phyloP scores from a whole-genome alignment of 2,888 invertebrate genomes.

The Orchestes rusci region DNA sequence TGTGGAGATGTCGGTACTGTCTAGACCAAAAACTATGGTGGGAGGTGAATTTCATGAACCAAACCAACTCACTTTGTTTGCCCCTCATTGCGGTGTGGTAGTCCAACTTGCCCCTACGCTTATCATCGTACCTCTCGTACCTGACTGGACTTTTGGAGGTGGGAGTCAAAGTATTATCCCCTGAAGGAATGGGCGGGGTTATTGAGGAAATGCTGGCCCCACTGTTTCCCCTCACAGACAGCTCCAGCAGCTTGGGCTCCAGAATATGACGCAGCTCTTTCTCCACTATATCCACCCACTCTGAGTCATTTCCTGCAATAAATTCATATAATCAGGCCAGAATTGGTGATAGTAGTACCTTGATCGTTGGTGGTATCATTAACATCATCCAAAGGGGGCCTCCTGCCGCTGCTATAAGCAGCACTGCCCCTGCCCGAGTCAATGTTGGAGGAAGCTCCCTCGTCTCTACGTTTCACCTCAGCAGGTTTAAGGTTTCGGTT shows the following conservation, averaged over 20 bases:
- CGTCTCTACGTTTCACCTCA: too few relatives aligned
- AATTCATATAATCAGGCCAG: too few relatives aligned
- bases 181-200: conserved; percentile 72
- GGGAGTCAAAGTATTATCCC: conserved; percentile 50
- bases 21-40: conserved; percentile 59
- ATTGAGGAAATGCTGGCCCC: conserved; percentile 64
- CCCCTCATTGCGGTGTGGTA: conserved; percentile 48
- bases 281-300: conserved; percentile 78
- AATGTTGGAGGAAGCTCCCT: conserved; percentile 53
- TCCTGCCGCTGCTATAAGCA: conserved; percentile 67
- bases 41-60: too few relatives aligned
- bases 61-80: conserved; percentile 55
- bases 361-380: conserved; percentile 12
- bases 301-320: conserved; percentile 55
- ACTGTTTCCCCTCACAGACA: conserved; percentile 51
- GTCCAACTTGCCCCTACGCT: conserved; percentile 48
- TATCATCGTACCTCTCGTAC: conserved; percentile 25
- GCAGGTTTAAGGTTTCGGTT: too few relatives aligned
- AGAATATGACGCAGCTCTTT: conserved; percentile 71
- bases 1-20: conserved; percentile 69
- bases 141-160: conserved; percentile 36
- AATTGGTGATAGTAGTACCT: conserved; percentile 12
- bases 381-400: conserved; percentile 42
- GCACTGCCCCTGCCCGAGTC: conserved; percentile 77
- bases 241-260: conserved; percentile 63